Base-by-base conservation (phyloP, 2,888 invertebrate genomes). In the Ecliptopera silaceata region DNA sequence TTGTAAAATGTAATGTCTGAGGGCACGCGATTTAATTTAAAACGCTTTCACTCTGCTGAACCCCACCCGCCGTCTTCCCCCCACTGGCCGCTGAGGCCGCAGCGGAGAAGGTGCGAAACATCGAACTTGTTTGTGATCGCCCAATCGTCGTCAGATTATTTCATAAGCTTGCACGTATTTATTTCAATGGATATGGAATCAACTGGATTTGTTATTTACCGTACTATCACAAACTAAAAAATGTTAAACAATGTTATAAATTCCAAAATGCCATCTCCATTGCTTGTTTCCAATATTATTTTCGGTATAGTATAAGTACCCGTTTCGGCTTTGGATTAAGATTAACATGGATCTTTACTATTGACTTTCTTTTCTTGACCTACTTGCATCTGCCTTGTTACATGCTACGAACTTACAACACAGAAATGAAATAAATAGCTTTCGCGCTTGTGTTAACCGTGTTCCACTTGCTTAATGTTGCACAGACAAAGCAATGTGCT, bases 21-120 rank as follows among this genome's bases (percentile, higher is more conserved):
- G 80, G 79, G 82, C 79, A 71, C 73, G 72, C 79, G 76, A 80
- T 82, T 78, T 75, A 79, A 82, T 84, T 84, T 79, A 75, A 83
- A 85, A 84, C 86, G 85, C 88, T 88, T 88, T 88, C 88, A 88
- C 86, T 81, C 69, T 68, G 64, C 65, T 64, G 61, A 62, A 63
- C 59, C 36, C 60, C 58, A 59, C 55, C 71, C 58, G 66, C 66
- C 58, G 58, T 51, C 59, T 59, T 59, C 66, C 59, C 63, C 63
- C 56, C 68, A 62, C 57, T 63, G 53, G 56, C 50, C 61, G 43
- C 43, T 32, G 52, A 51, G 57, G 57, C 53, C 47, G 20, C 53
- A 17, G 46, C 36, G 12, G 41, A 26, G 29, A 45, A 54, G 47
- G 41, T 46, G 46, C 57, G 65, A 61, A 71, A 68, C 70, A 72